Evolutionary conservation across 2,113 vertebrate genomes (phyloP).

Genomic region (Ptyas mucosa): DNA sequence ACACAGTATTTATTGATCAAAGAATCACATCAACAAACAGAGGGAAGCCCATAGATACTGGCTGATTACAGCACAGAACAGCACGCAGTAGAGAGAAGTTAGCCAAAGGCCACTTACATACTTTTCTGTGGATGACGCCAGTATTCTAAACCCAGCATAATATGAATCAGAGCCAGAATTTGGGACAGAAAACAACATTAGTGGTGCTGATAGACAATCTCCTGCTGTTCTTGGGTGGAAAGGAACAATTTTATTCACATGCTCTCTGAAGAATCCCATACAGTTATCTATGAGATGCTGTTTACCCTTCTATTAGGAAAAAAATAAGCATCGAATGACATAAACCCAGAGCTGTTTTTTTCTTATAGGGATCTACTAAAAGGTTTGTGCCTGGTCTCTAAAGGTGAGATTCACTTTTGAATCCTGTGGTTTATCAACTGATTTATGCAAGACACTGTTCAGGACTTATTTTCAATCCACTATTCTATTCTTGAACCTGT

Average conservation of each 20-base stretch:
- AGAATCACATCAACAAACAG: constrained; percentile 7
- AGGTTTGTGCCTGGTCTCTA: not conserved
- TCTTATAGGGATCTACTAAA: constrained; percentile 5
- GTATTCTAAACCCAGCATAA: constrained; percentile 24
- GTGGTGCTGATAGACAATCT: constrained; percentile 24
- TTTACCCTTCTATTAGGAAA: constrained; percentile 3
- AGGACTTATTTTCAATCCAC: not conserved
- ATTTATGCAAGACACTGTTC: not conserved
- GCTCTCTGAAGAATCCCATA: constrained; percentile 23
- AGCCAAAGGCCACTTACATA: constrained; percentile 30
- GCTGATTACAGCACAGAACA: not conserved
- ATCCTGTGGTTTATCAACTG: not conserved
- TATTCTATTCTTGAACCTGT: not conserved
- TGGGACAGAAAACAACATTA: constrained; percentile 36
- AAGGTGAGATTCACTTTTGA: not conserved
- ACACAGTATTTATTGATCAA: constrained; percentile 11
- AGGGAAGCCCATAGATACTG: not conserved
- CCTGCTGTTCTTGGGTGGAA: constrained; percentile 35
- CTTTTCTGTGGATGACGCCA: constrained; percentile 25
- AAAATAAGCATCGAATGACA: not conserved
- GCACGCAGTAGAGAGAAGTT: constrained; percentile 20
- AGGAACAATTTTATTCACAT: constrained; percentile 7
- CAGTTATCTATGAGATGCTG: constrained; percentile 12
- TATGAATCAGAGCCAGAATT: constrained; percentile 19
- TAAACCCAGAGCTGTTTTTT: not conserved